Evolutionary conservation across 2,797 vertebrate genomes (phyloP), one percentile per base, ranked within the genome.

Genomic region (Glossophaga mutica): DNA sequence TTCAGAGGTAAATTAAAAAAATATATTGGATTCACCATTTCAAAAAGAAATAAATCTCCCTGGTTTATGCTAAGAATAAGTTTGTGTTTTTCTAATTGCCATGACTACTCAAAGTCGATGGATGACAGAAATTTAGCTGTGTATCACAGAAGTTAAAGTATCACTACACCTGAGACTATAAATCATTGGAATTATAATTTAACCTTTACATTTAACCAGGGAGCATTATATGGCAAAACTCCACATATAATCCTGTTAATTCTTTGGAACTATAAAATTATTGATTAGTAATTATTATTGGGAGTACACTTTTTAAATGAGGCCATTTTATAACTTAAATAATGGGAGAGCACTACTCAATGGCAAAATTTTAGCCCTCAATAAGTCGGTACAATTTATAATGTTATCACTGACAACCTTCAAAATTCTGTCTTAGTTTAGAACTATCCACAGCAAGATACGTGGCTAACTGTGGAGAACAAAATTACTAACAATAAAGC

Each of bases 381-480:
- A 95, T 90, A 96, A 95, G 95, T 95, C 94, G 92, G 70, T 93
- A 37, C 16, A 83, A 95, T 96, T 95, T 93, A 93, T n/a, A 94
- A 29, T 37, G 84, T 78, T 95, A 94, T 91, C 52, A 59, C 5
- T 96, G 91, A 87, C 76, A 96, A 94, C 76, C 37, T 95, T 73
- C 74, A 91, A 77, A 92, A 96, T 62, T 87, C 29, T 62, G 46
- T 81, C 94, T 96, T 87, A 90, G 91, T 94, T 96, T 90, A 90
- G 82, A 96, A 96, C 96, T 78, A 89, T 90, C 89, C 96, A 94
- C 94, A 96, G 96, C 94, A 97, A 94, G 96, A 96, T 85, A 96
- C 34, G 90, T 89, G 91, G 76, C 87, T 96, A 84, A 96, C 95
- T 96, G 95, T 79, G 88, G 95, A 96, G 96, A 96, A 81, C 77